phyloP scores from a whole-genome alignment of 2,797 vertebrate species.

The Iguana delicatissima region DNA sequence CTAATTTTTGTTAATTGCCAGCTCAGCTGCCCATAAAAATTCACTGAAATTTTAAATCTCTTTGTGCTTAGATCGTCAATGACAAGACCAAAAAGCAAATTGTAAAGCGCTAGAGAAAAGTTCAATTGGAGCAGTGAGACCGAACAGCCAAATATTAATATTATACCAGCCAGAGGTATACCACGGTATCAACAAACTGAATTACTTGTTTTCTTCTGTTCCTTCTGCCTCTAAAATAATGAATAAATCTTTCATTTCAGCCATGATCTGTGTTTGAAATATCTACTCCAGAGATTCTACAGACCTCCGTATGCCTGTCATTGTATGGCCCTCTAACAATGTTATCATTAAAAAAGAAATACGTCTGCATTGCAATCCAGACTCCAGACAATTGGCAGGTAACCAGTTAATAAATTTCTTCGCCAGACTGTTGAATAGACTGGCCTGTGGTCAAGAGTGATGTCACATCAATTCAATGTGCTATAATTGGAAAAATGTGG shows the following conservation, averaged over 20 bases:
- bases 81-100: not conserved
- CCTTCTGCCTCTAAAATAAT: conserved; percentile 1
- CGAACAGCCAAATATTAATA: not conserved
- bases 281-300: conserved; percentile 58
- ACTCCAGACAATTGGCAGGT: conserved; percentile 86
- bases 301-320: conserved; percentile 57
- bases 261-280: conserved; percentile 53
- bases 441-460: conserved; percentile 89
- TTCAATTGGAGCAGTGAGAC: not conserved
- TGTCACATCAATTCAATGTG: conserved; percentile 85
- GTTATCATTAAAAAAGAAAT: conserved; percentile 82
- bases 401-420: conserved; percentile 85
- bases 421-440: conserved; percentile 81
- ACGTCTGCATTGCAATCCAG: conserved; percentile 78
- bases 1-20: not conserved
- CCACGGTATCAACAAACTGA: not conserved
- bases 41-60: not conserved
- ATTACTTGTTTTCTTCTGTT: conserved; percentile 6
- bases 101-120: not conserved
- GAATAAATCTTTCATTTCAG: not conserved
- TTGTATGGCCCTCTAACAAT: conserved; percentile 75
- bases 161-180: not conserved
- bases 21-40: not conserved
- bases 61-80: conserved; percentile 4
- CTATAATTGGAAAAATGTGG: conserved; percentile 90